These are phyloP conservation scores for Uropetala carovei DNA, from an alignment of 2,888 invertebrate species.

Conservation along the genomic window DNA sequence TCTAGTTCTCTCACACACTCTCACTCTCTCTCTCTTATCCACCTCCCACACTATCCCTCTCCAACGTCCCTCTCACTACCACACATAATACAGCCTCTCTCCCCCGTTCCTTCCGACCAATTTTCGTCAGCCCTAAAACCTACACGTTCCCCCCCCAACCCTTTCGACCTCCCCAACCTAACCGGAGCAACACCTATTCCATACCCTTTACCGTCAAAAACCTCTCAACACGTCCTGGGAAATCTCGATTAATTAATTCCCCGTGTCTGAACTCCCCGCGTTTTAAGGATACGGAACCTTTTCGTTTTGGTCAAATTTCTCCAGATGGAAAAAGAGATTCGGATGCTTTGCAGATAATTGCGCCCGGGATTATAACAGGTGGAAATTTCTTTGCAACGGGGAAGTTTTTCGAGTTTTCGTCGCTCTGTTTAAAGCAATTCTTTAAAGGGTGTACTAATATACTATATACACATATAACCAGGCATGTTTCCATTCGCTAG, in stretches of 20 bases:
- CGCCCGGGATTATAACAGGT: too few species aligned
- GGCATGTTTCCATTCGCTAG: too few species aligned
- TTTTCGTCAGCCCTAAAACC: background rate
- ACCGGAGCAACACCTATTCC: background rate
- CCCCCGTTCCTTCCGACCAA: background rate
- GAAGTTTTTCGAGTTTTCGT: too few species aligned
- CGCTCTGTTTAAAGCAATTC: too few species aligned
- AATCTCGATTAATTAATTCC: constrained; percentile 22
- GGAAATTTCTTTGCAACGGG: too few species aligned
- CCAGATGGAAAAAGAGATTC: too few species aligned
- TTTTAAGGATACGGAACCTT: too few species aligned
- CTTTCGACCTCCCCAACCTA: background rate
- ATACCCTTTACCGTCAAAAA: background rate
- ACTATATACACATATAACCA: too few species aligned
- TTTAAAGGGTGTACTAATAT: too few species aligned
- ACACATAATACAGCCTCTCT: too few species aligned
- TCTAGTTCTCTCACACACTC: background rate
- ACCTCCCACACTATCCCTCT: background rate
- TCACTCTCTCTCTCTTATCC: background rate
- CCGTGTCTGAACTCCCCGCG: background rate
- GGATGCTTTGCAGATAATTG: too few species aligned
- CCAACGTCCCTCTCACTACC: background rate
- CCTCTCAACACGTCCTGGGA: background rate
- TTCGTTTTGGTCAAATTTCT: too few species aligned
- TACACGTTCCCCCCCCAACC: background rate